Conservation (phyloP, 2,113 vertebrate genomes). For the Myrmecobius fasciatus region DNA sequence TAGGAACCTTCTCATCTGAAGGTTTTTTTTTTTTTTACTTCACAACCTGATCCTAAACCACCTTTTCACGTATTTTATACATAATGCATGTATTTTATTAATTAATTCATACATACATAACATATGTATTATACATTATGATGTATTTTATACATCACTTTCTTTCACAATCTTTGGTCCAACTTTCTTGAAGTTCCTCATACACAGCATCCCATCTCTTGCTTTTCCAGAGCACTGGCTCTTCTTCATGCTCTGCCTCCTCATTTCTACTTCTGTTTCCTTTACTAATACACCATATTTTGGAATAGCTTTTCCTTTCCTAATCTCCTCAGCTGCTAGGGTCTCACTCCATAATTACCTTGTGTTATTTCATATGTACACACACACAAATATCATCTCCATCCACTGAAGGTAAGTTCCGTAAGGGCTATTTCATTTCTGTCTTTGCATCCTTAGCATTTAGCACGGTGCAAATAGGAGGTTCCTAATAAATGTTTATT, state of each 20-base stretch:
- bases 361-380: neutral
- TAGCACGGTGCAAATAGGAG: neutral
- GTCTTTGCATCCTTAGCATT: neutral
- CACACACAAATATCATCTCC: neutral
- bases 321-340: neutral
- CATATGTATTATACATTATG: too few species aligned
- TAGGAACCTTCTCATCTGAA: neutral
- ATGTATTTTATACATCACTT: neutral
- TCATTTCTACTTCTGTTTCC: neutral
- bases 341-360: neutral
- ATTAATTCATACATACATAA: too few species aligned
- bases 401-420: neutral
- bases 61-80: neutral
- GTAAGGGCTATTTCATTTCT: neutral
- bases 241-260: neutral
- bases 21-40: neutral
- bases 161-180: neutral
- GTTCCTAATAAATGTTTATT: neutral
- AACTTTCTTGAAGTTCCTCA: neutral
- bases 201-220: neutral
- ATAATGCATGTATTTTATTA: too few species aligned
- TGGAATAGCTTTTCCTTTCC: neutral
- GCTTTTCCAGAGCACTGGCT: neutral
- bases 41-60: neutral
- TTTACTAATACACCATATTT: neutral